Base-by-base conservation (phyloP, 2,113 vertebrate species). In the Thryonomys swinderianus region DNA sequence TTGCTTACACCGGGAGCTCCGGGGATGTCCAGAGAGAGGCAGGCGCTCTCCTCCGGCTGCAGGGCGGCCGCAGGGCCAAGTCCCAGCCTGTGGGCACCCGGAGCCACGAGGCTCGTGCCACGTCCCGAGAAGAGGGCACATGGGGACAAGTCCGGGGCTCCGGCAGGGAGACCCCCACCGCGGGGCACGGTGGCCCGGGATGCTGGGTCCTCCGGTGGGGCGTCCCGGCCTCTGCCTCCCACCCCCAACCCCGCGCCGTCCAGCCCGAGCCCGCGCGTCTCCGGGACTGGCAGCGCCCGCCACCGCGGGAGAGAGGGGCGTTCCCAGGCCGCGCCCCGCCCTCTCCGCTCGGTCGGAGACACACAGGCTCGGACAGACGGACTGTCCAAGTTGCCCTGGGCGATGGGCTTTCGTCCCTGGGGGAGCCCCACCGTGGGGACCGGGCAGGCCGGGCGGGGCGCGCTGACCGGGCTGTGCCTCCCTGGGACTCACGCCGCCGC, bases 361-460 rank as follows among this genome's bases (percentile, higher is more conserved):
- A 9, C 2, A 4, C 25, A 37, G 61, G 42, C 18, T 21, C 2
- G 21, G 82, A 11, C 42, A 84, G 3, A 13, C 32, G 0, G 30
- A 34, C 53, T 88, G 40, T 25, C 14, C 32, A 59, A 32, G 59
- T 20, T 7, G 6, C 32, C 10, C 0, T 0, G 5, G 74, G 34
- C 4, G 1, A 25, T 25, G 69, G 78, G 45, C 18, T 66, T 34
- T 57, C 27, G 7, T 5, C 40, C 27, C 18, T 1, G 21, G 40
- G 20, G 27, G 85, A 1, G 3, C 23, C 40, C 78, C 48, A 42
- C 11, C 2, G 59, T 4, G 32, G 34, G 76, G 37, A 27, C 30
- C n/a, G n/a, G n/a, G 34, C 0, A 0, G 57, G 74, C 13, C 0
- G 14, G 20, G 6, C 25, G 21, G 85, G n/a, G n/a, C n/a, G n/a